Evolutionary conservation across 2,113 vertebrate genomes (phyloP).

Genomic region (Cheirogaleus medius): DNA sequence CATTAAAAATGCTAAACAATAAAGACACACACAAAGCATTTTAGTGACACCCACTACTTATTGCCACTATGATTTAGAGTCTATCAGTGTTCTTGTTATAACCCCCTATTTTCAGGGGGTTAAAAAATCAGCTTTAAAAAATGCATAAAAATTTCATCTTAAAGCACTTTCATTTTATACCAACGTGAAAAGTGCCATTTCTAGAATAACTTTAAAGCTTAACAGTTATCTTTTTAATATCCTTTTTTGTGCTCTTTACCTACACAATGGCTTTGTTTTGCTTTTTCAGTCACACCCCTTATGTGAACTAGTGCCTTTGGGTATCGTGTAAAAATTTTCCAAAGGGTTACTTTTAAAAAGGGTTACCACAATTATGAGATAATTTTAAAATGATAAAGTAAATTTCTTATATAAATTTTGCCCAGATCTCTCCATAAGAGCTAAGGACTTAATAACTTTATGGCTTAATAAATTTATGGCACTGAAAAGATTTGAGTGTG

Average conservation of each 20-base stretch:
- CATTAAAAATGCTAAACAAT: constrained; percentile 82
- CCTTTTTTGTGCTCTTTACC: neutral
- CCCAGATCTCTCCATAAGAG: constrained; percentile 18
- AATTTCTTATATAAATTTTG: constrained; percentile 47
- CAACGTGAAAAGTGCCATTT: constrained; percentile 83
- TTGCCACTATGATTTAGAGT: constrained; percentile 74
- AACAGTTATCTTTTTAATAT: constrained; percentile 64
- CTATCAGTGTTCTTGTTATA: constrained; percentile 81
- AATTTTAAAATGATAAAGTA: constrained; percentile 45
- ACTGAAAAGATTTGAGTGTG: constrained; percentile 43
- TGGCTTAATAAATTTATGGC: constrained; percentile 35
- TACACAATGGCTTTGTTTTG: constrained; percentile 45
- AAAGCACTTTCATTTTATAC: constrained; percentile 87
- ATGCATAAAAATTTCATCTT: constrained; percentile 79
- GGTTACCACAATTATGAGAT: constrained; percentile 70
- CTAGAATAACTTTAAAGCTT: constrained; percentile 79
- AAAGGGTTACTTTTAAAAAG: constrained; percentile 77
- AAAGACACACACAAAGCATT: constrained; percentile 68
- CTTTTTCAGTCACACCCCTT: constrained; percentile 81
- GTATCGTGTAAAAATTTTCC: constrained; percentile 83
- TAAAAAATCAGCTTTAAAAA: constrained; percentile 83
- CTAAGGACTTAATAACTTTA: constrained; percentile 33
- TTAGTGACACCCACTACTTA: constrained; percentile 81
- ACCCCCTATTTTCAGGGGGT: constrained; percentile 86
- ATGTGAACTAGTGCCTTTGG: constrained; percentile 87